Evolutionary conservation across 2,888 invertebrate species (phyloP).

Genomic region (Scrobipalpa costella): DNA sequence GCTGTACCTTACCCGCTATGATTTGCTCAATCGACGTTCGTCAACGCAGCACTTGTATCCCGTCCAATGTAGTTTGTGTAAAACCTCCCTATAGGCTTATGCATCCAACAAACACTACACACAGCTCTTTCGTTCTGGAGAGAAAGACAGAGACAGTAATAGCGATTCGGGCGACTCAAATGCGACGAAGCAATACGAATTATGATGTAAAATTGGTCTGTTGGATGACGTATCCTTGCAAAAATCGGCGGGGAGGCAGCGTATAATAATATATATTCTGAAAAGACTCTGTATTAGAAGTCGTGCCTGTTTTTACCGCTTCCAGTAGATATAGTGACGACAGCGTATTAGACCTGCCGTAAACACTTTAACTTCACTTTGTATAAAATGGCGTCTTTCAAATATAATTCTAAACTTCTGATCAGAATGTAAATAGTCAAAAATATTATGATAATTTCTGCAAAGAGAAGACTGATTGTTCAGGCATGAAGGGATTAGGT

Average conservation of each 20-base stretch:
- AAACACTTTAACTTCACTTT: conserved; percentile 13
- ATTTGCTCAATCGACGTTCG: conserved; percentile 58
- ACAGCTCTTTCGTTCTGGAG: neutral
- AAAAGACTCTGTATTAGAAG: neutral
- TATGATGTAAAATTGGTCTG: no score
- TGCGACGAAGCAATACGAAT: neutral
- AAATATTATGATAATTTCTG: conserved; percentile 73
- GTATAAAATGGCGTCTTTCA: conserved; percentile 19
- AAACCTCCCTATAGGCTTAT: conserved; percentile 24
- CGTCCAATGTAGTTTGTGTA: conserved; percentile 60
- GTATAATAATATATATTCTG: neutral
- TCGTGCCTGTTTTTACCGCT: neutral
- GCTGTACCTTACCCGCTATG: conserved; percentile 43
- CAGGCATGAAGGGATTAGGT: conserved; percentile 71
- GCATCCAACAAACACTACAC: neutral
- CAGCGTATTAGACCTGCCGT: conserved; percentile 4
- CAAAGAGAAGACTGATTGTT: conserved; percentile 80
- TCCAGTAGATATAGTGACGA: neutral
- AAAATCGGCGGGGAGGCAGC: neutral
- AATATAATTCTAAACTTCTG: conserved; percentile 19
- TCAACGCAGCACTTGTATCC: conserved; percentile 48
- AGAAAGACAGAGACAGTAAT: neutral
- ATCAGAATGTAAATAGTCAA: conserved; percentile 58
- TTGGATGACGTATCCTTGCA: neutral
- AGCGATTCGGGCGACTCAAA: neutral